These are phyloP conservation scores for Zoanthus sansibaricus DNA, from an alignment of 92 coral and sea anemone species.

Conservation along the genomic window DNA sequence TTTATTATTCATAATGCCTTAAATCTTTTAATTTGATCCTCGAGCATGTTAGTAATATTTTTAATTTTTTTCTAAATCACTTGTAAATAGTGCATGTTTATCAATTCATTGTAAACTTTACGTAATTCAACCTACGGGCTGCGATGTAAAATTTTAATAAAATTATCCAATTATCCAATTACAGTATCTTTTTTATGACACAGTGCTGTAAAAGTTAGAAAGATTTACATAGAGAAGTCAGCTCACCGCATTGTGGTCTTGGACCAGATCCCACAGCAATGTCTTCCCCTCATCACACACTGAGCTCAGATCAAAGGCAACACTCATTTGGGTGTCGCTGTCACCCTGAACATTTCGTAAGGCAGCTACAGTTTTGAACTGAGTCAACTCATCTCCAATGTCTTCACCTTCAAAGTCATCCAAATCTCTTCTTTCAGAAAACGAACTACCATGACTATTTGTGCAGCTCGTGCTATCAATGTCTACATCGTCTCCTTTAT, in stretches of 20 bases:
- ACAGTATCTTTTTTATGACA: neutral
- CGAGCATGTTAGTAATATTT: too few relatives aligned
- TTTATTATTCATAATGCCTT: too few relatives aligned
- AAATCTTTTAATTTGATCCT: too few relatives aligned
- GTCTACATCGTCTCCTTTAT: slow-evolving; percentile 84
- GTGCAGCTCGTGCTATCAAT: slow-evolving; percentile 98
- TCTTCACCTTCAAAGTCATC: slow-evolving; percentile 98
- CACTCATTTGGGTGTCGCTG: slow-evolving; percentile 64
- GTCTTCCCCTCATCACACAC: slow-evolving; percentile 98
- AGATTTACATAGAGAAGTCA: neutral
- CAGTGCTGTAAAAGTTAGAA: neutral
- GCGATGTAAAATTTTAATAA: too few relatives aligned
- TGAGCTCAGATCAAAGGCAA: slow-evolving; percentile 85
- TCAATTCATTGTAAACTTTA: too few relatives aligned
- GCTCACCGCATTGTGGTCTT: slow-evolving; percentile 89
- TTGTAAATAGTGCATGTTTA: too few relatives aligned
- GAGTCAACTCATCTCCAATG: slow-evolving; percentile 82
- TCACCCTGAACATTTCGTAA: slow-evolving; percentile 77
- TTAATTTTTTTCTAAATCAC: too few relatives aligned
- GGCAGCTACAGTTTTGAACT: slow-evolving; percentile 83
- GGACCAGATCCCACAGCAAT: slow-evolving; percentile 94
- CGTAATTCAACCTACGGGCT: too few relatives aligned
- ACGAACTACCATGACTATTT: slow-evolving; percentile 89
- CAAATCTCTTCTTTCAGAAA: slow-evolving; percentile 89
- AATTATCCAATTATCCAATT: too few relatives aligned